phyloP scores from a whole-genome alignment of 2,888 invertebrate species.

The Strigamia maritima region DNA sequence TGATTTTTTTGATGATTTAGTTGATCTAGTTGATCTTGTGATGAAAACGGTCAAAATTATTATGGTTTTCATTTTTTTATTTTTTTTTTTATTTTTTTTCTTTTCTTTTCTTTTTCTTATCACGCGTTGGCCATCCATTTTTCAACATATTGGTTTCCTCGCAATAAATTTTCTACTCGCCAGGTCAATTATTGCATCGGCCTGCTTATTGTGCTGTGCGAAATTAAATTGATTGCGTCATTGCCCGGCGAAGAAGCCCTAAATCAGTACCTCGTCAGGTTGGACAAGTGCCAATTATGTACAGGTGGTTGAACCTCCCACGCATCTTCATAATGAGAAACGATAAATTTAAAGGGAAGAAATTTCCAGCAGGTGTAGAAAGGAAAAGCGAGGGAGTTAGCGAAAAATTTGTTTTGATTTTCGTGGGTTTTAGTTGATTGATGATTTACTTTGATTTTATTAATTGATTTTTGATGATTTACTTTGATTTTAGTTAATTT shows the following conservation, averaged over 20 bases:
- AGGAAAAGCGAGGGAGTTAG: too few species aligned
- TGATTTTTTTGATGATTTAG: too few species aligned
- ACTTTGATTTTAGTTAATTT: too few species aligned
- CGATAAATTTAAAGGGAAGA: neutral
- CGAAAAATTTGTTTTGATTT: too few species aligned
- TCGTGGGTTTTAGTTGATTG: too few species aligned
- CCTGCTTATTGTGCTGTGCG: neutral
- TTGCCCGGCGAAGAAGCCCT: neutral
- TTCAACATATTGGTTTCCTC: neutral
- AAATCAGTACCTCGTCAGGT: slow-evolving; percentile 13
- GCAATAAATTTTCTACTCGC: neutral
- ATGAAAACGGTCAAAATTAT: too few species aligned
- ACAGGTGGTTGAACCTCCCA: slow-evolving; percentile 20
- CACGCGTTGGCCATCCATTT: neutral
- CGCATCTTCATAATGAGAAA: slow-evolving; percentile 13
- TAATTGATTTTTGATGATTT: too few species aligned
- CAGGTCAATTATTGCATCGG: slow-evolving; percentile 8
- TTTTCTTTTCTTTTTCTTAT: neutral
- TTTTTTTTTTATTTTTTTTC: too few species aligned
- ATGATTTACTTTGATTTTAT: too few species aligned
- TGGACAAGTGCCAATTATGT: slow-evolving; percentile 24
- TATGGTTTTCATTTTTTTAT: too few species aligned
- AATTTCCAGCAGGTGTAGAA: neutral
- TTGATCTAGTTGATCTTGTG: too few species aligned
- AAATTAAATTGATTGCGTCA: slow-evolving; percentile 21